These are phyloP conservation scores for Leucoptera coffeella DNA, from an alignment of 2,888 invertebrate species.

Conservation along the genomic window DNA sequence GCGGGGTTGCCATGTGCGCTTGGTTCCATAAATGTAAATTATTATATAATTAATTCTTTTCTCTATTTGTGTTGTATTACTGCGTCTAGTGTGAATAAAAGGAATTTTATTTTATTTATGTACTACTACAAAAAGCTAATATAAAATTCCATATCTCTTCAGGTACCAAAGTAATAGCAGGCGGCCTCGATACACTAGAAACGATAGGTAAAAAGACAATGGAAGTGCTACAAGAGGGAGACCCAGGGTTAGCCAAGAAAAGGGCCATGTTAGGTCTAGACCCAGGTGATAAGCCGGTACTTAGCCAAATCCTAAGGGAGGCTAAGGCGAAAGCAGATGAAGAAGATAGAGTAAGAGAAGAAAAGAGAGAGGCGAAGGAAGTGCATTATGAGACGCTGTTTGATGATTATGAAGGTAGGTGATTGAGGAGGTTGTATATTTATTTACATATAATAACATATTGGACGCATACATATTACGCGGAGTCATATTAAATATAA, in stretches of 20 bases:
- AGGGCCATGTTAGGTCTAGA: slow-evolving; percentile 59
- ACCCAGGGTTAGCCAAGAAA: slow-evolving; percentile 80
- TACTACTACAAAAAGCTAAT: too few species aligned
- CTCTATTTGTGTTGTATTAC: too few species aligned
- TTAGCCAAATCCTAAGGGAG: slow-evolving; percentile 58
- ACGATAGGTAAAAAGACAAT: slow-evolving; percentile 93
- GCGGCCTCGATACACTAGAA: slow-evolving; percentile 83
- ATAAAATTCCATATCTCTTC: too few species aligned
- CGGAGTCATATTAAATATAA: too few species aligned
- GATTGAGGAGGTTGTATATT: too few species aligned
- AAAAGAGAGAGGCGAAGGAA: slow-evolving; percentile 42
- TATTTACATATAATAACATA: too few species aligned
- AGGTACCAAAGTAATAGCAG: slow-evolving; percentile 68
- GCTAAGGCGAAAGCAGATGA: slow-evolving; percentile 65
- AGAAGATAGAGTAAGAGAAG: slow-evolving; percentile 43
- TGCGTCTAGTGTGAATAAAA: too few species aligned
- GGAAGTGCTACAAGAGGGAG: slow-evolving; percentile 87
- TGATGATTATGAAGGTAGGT: slow-evolving; percentile 80
- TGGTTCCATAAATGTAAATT: too few species aligned
- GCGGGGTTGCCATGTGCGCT: too few species aligned
- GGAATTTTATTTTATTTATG: too few species aligned
- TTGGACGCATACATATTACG: too few species aligned
- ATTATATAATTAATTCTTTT: too few species aligned
- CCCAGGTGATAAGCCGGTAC: slow-evolving; percentile 53
- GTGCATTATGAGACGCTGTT: slow-evolving; percentile 73